Conservation (phyloP, 2,113 vertebrate species). For the mouse (Mus musculus) region DNA sequence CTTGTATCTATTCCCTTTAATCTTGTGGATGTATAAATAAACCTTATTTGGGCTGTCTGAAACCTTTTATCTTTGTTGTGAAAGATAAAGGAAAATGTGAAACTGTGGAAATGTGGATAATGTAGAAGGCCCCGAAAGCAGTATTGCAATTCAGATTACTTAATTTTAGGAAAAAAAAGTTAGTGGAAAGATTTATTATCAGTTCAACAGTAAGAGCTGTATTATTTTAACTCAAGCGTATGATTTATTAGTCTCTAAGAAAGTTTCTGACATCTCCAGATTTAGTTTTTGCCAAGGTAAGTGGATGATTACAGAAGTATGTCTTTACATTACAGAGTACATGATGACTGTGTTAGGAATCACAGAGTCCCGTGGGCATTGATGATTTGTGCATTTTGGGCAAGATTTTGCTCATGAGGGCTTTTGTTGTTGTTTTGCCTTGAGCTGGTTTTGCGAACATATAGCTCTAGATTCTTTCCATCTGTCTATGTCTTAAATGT, state of each 20-base stretch:
- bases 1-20: constrained; percentile 68
- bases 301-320: constrained; percentile 13
- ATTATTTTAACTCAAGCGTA: constrained; percentile 46
- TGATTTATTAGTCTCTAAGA: constrained; percentile 40
- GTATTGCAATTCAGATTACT: constrained; percentile 21
- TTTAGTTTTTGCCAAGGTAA: constrained; percentile 50
- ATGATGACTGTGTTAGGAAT: constrained; percentile 5
- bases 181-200: constrained; percentile 49
- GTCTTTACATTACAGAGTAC: constrained; percentile 51
- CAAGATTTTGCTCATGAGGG: neutral
- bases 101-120: constrained; percentile 65
- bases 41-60: constrained; percentile 71
- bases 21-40: constrained; percentile 70
- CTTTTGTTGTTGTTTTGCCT: constrained; percentile 22
- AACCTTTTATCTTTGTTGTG: constrained; percentile 79
- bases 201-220: constrained; percentile 58
- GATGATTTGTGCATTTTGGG: neutral
- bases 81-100: constrained; percentile 73
- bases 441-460: neutral
- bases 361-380: constrained; percentile 18
- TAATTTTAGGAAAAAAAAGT: constrained; percentile 56
- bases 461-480: constrained; percentile 10
- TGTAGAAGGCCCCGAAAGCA: constrained; percentile 38
- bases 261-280: neutral
- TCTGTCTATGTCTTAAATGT: constrained; percentile 19